Conservation (phyloP, 2,888 invertebrate species). For the Phengaris alcon region DNA sequence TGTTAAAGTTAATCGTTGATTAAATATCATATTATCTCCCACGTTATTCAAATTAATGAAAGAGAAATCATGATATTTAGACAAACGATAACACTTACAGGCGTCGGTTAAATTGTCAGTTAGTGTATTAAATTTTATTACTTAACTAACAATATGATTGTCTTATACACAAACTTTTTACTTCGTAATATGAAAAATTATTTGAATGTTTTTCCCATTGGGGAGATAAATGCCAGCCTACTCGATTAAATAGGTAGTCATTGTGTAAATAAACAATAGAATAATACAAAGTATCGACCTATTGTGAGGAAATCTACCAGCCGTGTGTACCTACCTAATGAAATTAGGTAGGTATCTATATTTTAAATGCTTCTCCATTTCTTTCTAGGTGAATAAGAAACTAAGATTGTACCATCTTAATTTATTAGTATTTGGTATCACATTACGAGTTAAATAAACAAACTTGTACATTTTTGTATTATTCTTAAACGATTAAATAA, state of each 20-base stretch:
- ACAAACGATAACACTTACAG: too few relatives aligned
- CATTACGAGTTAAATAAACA: background rate
- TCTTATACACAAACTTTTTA: too few relatives aligned
- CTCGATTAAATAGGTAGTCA: background rate
- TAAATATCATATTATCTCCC: too few relatives aligned
- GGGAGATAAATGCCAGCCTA: background rate
- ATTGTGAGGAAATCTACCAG: background rate
- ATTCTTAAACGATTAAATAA: slow-evolving; percentile 8
- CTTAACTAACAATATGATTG: too few relatives aligned
- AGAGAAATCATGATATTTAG: too few relatives aligned
- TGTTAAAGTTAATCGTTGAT: too few relatives aligned
- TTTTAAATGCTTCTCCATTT: background rate
- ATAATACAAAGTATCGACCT: background rate
- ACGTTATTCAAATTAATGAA: too few relatives aligned
- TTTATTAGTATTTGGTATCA: slow-evolving; percentile 15
- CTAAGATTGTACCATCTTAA: background rate
- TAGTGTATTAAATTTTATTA: too few relatives aligned
- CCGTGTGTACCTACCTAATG: background rate
- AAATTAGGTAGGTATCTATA: background rate
- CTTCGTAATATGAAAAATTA: too few relatives aligned
- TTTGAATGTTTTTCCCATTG: background rate
- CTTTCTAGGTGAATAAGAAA: background rate
- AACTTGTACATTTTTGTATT: too few relatives aligned
- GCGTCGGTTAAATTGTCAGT: too few relatives aligned
- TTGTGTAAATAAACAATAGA: slow-evolving; percentile 2